Evolutionary conservation across 2,888 invertebrate genomes (phyloP), one percentile per base, ranked within the genome.

Genomic region (Ennomos quercinarius): DNA sequence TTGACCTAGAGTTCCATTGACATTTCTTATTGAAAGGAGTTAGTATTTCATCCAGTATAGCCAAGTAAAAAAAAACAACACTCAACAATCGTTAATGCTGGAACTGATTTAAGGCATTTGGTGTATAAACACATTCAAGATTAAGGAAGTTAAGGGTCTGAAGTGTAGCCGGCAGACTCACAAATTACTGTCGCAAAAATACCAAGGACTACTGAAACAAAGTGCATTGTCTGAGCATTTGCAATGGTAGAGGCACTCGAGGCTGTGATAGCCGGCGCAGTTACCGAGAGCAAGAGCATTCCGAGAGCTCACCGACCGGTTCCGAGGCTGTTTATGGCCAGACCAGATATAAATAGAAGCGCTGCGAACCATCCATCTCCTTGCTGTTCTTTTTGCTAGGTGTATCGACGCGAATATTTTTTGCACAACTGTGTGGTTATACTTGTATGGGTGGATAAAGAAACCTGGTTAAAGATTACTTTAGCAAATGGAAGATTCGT

Each of bases 341-440:
- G 83, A 85, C 87, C 87, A 86, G 88, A 86, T 91, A 91, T 89
- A 91, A 90, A 91, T 91, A 91, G 90, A 89, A 79, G 80, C 79
- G 77, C 82, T 79, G 86, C 85, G 81, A 78, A 83, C 79, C 86
- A 88, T 89, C 87, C 86, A 86, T 91, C 90, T 87, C 80, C 78
- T 74, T 80, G 80, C 78, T 84, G 80, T 78, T 84, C 77, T 86
- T 87, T 84, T 85, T 72, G 63, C 63, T 67, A 67, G 65, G 64
- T 65, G 65, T 59, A 67, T 65, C 65, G 64, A 63, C 60, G 63
- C 58, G 61, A 64, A 64, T 64, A 61, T 58, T 66, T 66, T 66
- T 66, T 64, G 62, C 61, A 61, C 54, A 17, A 55, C 58, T 58
- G 40, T 46, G 37, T 59, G 42, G 46, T 49, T 54, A 53, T 53